Conservation (phyloP, 2,888 invertebrate species). For the Heliconius cydno region DNA sequence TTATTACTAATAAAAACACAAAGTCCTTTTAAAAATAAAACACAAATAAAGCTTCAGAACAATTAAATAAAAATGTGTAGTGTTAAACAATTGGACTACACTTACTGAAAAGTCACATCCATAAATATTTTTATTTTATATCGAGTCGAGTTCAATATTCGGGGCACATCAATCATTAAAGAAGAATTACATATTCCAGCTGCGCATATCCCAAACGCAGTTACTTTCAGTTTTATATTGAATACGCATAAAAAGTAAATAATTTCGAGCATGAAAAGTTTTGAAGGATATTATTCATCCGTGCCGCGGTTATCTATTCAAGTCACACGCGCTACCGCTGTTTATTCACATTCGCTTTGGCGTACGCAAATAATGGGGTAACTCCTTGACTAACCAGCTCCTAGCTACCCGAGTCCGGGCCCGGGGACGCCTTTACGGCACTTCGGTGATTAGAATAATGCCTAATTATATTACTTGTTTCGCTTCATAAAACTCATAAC, state of each 20-base stretch:
- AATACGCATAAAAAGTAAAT: constrained; percentile 34
- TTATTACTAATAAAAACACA: too few species aligned
- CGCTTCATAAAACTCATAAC: constrained; percentile 33
- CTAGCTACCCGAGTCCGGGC: constrained; percentile 52
- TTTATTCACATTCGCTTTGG: constrained; percentile 75
- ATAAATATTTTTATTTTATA: constrained; percentile 13
- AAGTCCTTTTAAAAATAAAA: neutral
- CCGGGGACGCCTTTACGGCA: constrained; percentile 29
- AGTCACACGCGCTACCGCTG: constrained; percentile 71
- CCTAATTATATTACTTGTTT: constrained; percentile 39
- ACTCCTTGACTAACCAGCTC: constrained; percentile 57
- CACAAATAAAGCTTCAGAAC: neutral
- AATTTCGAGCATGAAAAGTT: constrained; percentile 60
- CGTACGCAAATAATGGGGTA: constrained; percentile 72
- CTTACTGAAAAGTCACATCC: neutral
- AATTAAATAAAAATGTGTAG: neutral
- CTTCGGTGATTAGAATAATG: constrained; percentile 39
- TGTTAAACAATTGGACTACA: constrained; percentile 1
- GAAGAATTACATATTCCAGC: constrained; percentile 23
- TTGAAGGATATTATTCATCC: constrained; percentile 57
- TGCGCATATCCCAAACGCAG: constrained; percentile 8
- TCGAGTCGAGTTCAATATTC: constrained; percentile 4
- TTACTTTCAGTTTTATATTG: constrained; percentile 32
- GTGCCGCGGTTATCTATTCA: constrained; percentile 68
- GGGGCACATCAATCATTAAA: constrained; percentile 20